phyloP scores from a whole-genome alignment of 2,113 vertebrate genomes.

The Xiphias gladius region DNA sequence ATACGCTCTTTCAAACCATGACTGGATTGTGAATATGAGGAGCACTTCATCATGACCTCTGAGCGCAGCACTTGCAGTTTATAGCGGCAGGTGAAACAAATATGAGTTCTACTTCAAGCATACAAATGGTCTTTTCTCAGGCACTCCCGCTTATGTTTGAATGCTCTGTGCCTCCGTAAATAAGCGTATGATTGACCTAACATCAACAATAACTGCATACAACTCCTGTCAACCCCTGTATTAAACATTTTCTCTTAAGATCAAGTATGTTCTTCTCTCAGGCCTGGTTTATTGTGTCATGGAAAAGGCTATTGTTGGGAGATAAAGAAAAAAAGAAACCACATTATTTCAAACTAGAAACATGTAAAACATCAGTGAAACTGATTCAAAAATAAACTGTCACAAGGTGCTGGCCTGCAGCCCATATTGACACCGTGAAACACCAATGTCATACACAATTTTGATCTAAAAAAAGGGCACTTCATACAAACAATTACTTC shows the following conservation, averaged over 20 bases:
- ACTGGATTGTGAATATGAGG: conserved; percentile 13
- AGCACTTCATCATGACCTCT: conserved; percentile 24
- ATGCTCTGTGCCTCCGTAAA: conserved; percentile 11
- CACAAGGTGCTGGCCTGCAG: background rate
- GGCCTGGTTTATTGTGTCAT: background rate
- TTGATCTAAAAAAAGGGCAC: too few relatives aligned
- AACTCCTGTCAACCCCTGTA: background rate
- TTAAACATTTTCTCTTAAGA: background rate
- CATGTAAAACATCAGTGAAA: background rate
- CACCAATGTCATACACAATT: background rate
- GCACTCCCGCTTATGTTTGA: background rate
- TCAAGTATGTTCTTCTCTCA: background rate
- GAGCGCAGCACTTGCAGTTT: conserved; percentile 4
- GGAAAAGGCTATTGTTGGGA: background rate
- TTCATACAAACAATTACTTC: background rate
- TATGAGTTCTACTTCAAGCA: background rate
- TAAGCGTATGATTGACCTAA: background rate
- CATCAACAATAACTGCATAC: background rate
- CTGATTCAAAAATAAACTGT: background rate
- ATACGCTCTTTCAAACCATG: conserved; percentile 9
- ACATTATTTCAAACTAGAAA: background rate
- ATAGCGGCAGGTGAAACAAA: conserved; percentile 25
- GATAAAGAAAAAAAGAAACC: background rate
- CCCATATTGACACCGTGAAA: background rate
- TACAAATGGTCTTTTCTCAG: background rate